Conservation (phyloP, 2,888 invertebrate species). For the Pachymerium ferrugineum region DNA sequence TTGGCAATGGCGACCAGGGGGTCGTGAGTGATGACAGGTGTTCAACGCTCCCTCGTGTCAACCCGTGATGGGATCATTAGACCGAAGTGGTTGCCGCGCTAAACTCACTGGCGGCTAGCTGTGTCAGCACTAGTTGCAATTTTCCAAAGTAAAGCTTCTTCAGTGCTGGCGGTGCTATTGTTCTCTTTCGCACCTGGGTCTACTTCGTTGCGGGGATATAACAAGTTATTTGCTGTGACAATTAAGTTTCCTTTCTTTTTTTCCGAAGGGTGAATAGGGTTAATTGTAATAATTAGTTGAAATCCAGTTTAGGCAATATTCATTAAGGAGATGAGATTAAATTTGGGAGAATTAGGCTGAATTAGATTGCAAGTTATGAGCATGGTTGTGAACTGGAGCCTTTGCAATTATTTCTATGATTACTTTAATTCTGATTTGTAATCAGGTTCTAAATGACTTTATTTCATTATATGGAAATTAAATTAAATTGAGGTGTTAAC, state of each 20-base stretch:
- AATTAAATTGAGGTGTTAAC: too few species aligned
- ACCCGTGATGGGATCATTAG: conserved; percentile 14
- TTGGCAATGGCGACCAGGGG: conserved; percentile 4
- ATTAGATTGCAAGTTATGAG: conserved; percentile 21
- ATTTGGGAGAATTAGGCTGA: background rate
- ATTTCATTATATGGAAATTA: too few species aligned
- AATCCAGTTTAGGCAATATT: background rate
- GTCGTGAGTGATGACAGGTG: conserved; percentile 18
- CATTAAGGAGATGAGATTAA: conserved; percentile 18
- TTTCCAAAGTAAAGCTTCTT: conserved; percentile 12
- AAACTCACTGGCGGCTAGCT: too few species aligned
- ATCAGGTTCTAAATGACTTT: background rate
- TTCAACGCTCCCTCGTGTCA: conserved; percentile 15
- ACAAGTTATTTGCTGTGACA: background rate
- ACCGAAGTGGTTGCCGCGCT: conserved; percentile 18
- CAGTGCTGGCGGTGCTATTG: background rate
- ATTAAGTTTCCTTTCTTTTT: background rate
- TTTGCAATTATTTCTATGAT: too few species aligned
- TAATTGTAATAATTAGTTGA: conserved; percentile 11
- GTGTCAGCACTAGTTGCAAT: conserved; percentile 15
- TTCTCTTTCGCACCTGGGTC: background rate
- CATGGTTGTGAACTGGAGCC: conserved; percentile 1
- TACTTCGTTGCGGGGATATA: background rate
- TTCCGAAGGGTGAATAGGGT: background rate
- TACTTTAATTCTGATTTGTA: background rate